Evolutionary conservation across 2,888 invertebrate genomes (phyloP), one percentile per base, ranked within the genome.

Genomic region (Pterostichus niger): DNA sequence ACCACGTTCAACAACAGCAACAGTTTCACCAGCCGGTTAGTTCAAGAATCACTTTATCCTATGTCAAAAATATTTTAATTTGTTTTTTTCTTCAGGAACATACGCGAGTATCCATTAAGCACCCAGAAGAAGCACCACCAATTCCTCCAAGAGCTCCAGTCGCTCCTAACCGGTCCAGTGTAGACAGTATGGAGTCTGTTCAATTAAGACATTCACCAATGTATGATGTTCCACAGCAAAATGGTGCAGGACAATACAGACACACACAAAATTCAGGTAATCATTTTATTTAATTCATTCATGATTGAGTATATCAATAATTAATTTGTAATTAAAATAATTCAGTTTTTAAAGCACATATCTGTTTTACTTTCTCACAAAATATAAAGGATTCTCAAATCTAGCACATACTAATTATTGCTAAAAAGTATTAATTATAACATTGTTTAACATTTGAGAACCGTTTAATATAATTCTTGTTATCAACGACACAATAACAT

Each of bases 1-100:
- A 31, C 44, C 86, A 89, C 83, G 11, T 35, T 6, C 64, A 64
- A 13, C 64, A 35, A 10, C 64, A 49, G 35, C 24, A 24, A 24
- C 24, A 49, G 35, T 33, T 68, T 15, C 52, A 17, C 75, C 31
- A 68, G 15, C 13, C 68, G 2, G 40, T 40, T 6, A 56, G 56
- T 17, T 56, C 10, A 61, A 9, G 6, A 5, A 40, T 2, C 1
- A 3, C 3, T 24, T 2, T 3, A 3, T 40, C 40, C 40, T 40
- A 0, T 40, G 40, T 40, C 9, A 7, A 6, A 7, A 6, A 40
- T 40, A 9, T 7, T 40, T 40, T 40, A 40, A 40, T 1, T 71
- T 35, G 0, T 52, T 52, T 49, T 24, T 7, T 52, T 6, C 11
- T 52, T 52, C 31, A 75, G 75, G 75, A 75, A 52, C 31, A 82